These are phyloP conservation scores for Daubentonia madagascariensis DNA, from an alignment of 2,113 vertebrate genomes.

Conservation along the genomic window DNA sequence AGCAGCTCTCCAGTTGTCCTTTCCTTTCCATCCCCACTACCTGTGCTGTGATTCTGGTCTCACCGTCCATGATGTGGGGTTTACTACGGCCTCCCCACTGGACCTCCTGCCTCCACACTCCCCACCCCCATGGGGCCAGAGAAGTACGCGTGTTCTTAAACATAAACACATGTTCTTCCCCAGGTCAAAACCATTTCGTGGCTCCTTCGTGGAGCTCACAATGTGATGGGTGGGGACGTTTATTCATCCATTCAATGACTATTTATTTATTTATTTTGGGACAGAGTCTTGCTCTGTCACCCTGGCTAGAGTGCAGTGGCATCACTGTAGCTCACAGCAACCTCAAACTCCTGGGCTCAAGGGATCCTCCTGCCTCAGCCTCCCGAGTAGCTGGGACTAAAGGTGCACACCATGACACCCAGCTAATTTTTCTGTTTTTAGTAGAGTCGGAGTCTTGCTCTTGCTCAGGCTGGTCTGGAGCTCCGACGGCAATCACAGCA, in stretches of 20 bases:
- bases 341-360: no score
- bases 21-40: not conserved
- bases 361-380: no score
- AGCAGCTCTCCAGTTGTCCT: not conserved
- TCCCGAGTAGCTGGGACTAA: no score
- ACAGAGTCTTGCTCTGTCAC: no score
- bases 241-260: conserved; percentile 12
- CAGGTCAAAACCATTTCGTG: not conserved
- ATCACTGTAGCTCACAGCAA: no score
- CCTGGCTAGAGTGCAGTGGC: no score
- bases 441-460: no score
- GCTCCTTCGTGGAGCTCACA: not conserved
- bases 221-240: conserved; percentile 7
- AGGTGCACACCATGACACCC: no score
- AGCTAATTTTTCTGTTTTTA: no score
- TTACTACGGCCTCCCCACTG: not conserved
- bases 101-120: not conserved
- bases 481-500: not conserved
- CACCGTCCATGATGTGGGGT: no score
- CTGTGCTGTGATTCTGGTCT: not conserved
- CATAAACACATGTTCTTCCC: not conserved
- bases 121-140: not conserved
- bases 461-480: no score
- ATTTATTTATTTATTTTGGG: not conserved
- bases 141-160: not conserved